phyloP scores from a whole-genome alignment of 2,888 invertebrate species.

The Tinea trinotella region DNA sequence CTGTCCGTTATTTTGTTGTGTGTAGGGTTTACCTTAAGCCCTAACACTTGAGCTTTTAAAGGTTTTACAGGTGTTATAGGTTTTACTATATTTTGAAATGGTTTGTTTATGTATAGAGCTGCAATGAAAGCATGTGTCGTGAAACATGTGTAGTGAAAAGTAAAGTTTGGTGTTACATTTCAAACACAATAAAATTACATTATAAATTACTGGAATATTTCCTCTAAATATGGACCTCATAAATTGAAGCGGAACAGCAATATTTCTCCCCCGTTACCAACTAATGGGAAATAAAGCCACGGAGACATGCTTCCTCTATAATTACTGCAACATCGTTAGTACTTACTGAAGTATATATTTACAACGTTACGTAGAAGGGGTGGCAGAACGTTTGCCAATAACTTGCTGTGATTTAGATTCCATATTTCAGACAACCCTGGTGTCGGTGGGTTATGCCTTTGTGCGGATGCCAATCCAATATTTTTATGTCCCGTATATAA shows the following conservation, averaged over 20 bases:
- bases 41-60: slow-evolving; percentile 18
- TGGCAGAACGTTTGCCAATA: too few species aligned
- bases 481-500: too few species aligned
- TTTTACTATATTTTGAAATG: too few species aligned
- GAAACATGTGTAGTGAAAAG: too few species aligned
- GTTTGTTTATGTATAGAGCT: too few species aligned
- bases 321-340: slow-evolving; percentile 10
- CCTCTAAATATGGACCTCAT: slow-evolving; percentile 11
- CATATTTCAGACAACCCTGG: too few species aligned
- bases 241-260: not conserved
- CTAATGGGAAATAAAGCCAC: slow-evolving; percentile 6
- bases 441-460: too few species aligned
- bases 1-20: slow-evolving; percentile 15
- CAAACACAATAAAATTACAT: slow-evolving; percentile 21
- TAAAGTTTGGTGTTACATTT: too few species aligned
- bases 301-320: slow-evolving; percentile 2
- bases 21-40: slow-evolving; percentile 11
- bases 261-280: not conserved
- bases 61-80: slow-evolving; percentile 20
- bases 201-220: slow-evolving; percentile 20
- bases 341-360: not conserved
- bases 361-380: too few species aligned
- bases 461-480: too few species aligned
- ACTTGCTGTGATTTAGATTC: too few species aligned
- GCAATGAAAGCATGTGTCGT: too few species aligned